Conservation (phyloP, 2,113 vertebrate species). For the Pogona vitticeps region DNA sequence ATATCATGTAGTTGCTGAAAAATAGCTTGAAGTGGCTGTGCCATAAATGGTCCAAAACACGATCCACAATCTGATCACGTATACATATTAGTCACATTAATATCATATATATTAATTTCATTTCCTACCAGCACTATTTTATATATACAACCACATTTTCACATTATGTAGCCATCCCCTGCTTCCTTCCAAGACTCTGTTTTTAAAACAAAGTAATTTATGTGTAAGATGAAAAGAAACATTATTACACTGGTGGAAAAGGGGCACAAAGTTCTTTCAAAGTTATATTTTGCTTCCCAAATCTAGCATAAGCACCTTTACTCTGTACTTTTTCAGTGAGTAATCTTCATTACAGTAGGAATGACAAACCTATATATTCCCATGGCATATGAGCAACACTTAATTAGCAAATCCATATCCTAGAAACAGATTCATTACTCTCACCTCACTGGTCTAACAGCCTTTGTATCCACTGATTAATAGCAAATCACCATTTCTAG, state of each 20-base stretch:
- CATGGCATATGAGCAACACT: not conserved
- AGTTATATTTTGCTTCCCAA: not conserved
- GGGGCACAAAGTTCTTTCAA: not conserved
- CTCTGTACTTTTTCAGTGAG: not conserved
- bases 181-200: not conserved
- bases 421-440: not conserved
- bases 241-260: too few relatives aligned
- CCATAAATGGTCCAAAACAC: too few relatives aligned
- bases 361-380: not conserved
- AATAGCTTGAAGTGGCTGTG: too few relatives aligned
- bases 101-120: too few relatives aligned
- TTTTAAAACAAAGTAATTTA: not conserved
- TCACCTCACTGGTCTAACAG: not conserved
- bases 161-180: not conserved
- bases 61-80: too few relatives aligned
- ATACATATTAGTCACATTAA: too few relatives aligned
- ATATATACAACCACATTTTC: not conserved
- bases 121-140: not conserved
- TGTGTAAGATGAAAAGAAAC: not conserved
- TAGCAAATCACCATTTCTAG: not conserved
- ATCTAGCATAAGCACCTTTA: not conserved
- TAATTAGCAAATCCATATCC: not conserved
- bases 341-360: not conserved
- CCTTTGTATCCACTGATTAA: not conserved
- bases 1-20: too few relatives aligned